phyloP scores from a whole-genome alignment of 2,113 vertebrate genomes.

The Symphodus melops region DNA sequence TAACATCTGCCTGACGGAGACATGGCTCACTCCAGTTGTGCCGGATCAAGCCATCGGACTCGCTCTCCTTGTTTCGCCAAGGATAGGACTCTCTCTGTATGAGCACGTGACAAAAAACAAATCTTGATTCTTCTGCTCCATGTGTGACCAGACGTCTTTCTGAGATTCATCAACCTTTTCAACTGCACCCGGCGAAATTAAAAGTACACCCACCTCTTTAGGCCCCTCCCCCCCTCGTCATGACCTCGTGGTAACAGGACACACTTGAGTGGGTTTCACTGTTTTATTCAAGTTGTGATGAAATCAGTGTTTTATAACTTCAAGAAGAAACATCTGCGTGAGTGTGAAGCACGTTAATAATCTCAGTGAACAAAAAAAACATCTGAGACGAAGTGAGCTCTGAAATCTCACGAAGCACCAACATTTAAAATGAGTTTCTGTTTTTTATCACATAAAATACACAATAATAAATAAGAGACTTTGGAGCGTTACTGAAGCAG shows the following conservation, averaged over 20 bases:
- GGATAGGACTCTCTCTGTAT: too few relatives aligned
- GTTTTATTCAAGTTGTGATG: constrained; percentile 35
- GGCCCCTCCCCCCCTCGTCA: too few relatives aligned
- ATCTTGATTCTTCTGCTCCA: too few relatives aligned
- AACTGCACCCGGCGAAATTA: too few relatives aligned
- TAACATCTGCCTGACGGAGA: too few relatives aligned
- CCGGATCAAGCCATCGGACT: too few relatives aligned
- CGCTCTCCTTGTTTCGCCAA: too few relatives aligned
- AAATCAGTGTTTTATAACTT: not conserved
- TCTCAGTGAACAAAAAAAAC: not conserved
- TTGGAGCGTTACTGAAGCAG: not conserved
- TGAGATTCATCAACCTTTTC: too few relatives aligned
- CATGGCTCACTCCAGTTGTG: too few relatives aligned
- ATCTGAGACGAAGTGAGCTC: not conserved
- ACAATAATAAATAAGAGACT: constrained; percentile 35
- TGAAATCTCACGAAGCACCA: constrained; percentile 8
- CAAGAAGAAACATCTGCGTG: not conserved
- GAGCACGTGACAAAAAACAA: too few relatives aligned
- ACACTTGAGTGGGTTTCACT: not conserved
- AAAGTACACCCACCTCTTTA: too few relatives aligned
- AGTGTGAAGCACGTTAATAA: not conserved
- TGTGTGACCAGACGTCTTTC: too few relatives aligned
- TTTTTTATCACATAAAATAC: not conserved
- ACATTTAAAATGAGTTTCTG: not conserved
- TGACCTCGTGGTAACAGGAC: not conserved